Conservation (phyloP, 2,113 vertebrate genomes). For the Otolemur garnettii region DNA sequence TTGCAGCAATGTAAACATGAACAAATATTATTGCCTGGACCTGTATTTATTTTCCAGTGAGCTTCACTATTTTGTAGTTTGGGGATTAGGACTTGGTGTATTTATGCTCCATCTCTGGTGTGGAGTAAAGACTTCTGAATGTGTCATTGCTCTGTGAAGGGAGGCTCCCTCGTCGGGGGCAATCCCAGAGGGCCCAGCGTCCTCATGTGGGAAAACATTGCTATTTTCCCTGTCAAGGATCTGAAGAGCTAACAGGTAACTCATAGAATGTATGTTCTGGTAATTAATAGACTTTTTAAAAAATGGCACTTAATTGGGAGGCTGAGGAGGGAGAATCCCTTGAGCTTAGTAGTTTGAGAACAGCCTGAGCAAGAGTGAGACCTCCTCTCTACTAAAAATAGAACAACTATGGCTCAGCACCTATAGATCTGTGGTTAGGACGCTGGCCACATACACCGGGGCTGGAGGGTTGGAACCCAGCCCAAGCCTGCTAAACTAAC, state of each 20-base stretch:
- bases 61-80: background rate
- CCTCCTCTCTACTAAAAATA: too few relatives aligned
- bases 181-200: too few relatives aligned
- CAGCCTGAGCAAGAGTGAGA: too few relatives aligned
- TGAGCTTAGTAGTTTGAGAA: too few relatives aligned
- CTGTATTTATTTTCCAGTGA: background rate
- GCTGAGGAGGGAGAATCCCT: too few relatives aligned
- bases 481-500: too few relatives aligned
- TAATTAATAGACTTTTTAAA: background rate
- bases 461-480: too few relatives aligned
- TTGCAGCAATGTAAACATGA: background rate
- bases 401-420: too few relatives aligned
- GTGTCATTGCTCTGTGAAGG: background rate
- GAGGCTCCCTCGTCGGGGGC: fast-evolving
- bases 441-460: too few relatives aligned
- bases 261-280: background rate
- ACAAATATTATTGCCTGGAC: background rate
- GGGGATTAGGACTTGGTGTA: background rate
- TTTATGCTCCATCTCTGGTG: background rate
- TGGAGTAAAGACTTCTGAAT: background rate
- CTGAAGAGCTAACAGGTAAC: background rate
- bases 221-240: background rate
- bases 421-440: too few relatives aligned
- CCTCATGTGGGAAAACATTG: background rate
- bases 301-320: background rate